Evolutionary conservation across 2,797 vertebrate species (phyloP).

Genomic region (Dermochelys coriacea): DNA sequence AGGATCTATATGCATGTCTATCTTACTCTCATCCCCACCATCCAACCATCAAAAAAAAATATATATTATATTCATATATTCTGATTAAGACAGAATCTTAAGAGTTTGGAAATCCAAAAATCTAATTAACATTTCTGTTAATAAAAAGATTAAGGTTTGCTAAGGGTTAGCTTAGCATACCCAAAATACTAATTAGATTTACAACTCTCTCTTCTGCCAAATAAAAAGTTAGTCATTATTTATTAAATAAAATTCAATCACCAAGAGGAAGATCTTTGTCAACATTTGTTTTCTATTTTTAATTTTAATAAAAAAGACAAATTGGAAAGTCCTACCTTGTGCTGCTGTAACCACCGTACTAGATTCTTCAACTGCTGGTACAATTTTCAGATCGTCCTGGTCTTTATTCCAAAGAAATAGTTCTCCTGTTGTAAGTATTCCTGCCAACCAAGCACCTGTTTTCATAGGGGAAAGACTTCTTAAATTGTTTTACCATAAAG

Average conservation of each 20-base stretch:
- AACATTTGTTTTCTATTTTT: not conserved
- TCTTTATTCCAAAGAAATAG: conserved; percentile 97
- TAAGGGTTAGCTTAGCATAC: not conserved
- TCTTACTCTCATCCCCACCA: not conserved
- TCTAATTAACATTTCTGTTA: not conserved
- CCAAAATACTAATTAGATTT: not conserved
- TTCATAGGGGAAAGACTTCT: conserved; percentile 42
- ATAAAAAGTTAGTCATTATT: not conserved
- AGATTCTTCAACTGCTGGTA: conserved; percentile 82
- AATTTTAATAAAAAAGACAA: not conserved
- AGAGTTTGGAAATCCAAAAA: not conserved
- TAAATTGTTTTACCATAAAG: not conserved
- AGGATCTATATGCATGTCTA: not conserved
- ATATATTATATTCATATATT: too few relatives aligned
- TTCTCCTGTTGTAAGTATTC: conserved; percentile 89
- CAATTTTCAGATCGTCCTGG: conserved; percentile 87
- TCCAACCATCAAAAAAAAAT: not conserved
- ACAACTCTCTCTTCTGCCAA: not conserved
- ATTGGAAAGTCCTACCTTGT: conserved; percentile 79
- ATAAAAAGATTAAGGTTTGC: not conserved
- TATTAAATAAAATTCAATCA: not conserved
- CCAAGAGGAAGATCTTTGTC: not conserved
- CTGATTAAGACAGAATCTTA: not conserved
- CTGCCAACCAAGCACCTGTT: conserved; percentile 91
- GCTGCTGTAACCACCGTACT: conserved; percentile 77